A percentile compares a stretch with the other conserved stretches of the same genome.
Evolutionary conservation across 1,140 invertebrate species (phyloP).

Genomic region (Geopemphigus sp.): DNA sequence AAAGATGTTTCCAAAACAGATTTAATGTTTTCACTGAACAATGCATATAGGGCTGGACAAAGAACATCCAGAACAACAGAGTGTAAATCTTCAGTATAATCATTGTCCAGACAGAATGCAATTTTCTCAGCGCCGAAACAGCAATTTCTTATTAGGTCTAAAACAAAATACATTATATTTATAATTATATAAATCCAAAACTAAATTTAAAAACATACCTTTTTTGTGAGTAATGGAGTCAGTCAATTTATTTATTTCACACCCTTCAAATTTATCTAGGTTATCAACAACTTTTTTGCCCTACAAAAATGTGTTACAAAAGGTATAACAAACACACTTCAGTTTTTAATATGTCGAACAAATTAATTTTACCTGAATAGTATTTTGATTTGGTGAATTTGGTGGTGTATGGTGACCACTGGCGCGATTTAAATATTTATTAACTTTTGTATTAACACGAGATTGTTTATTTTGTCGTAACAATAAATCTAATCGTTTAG

Average conservation of each 20-base stretch:
- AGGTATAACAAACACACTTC: background rate
- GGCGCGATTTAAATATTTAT: conserved; percentile 35
- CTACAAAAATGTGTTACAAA: conserved; percentile 8
- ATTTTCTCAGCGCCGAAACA: conserved; percentile 51
- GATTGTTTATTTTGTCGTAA: conserved; percentile 45
- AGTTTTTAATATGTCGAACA: background rate
- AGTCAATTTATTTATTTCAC: conserved; percentile 43
- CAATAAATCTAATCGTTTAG: conserved; percentile 46
- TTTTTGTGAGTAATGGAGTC: conserved; percentile 42
- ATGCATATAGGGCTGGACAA: conserved; percentile 81
- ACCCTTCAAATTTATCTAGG: conserved; percentile 26
- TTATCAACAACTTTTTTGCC: conserved; percentile 17
- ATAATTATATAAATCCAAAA: background rate
- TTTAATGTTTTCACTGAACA: conserved; percentile 79
- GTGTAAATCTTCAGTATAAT: conserved; percentile 40
- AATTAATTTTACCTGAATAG: conserved; percentile 12
- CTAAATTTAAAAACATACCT: conserved; percentile 2
- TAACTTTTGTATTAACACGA: conserved; percentile 27
- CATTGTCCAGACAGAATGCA: conserved; percentile 35
- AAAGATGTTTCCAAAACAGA: conserved; percentile 79
- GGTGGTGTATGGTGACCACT: conserved; percentile 43
- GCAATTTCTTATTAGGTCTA: conserved; percentile 42
- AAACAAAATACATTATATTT: conserved; percentile 1
- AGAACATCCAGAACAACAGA: conserved; percentile 66
- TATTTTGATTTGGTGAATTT: conserved; percentile 40